A percentile compares a stretch with the other conserved stretches of the same genome.
Evolutionary conservation across 1,140 invertebrate genomes (phyloP).

Genomic region (Sycobia sp.): DNA sequence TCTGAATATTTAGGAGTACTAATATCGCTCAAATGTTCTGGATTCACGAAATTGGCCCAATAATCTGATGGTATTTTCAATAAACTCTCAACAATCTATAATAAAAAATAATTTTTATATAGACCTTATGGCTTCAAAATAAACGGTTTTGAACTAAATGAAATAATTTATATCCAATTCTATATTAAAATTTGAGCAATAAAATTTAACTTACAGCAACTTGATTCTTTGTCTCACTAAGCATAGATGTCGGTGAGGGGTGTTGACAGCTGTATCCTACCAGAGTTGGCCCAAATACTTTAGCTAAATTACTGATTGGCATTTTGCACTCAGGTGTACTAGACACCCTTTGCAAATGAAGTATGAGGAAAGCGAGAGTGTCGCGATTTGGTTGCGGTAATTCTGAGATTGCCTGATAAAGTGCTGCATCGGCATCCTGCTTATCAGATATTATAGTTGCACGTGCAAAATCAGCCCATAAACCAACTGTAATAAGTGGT

Average conservation of each 20-base stretch:
- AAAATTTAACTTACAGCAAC: conserved; percentile 65
- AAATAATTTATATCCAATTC: too few species aligned
- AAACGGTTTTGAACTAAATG: too few species aligned
- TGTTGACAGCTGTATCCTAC: conserved; percentile 78
- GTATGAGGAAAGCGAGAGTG: conserved; percentile 82
- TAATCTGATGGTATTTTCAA: conserved; percentile 70
- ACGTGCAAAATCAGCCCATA: conserved; percentile 80
- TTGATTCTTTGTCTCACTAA: conserved; percentile 69
- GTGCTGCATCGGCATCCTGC: conserved; percentile 62
- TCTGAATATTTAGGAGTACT: conserved; percentile 50
- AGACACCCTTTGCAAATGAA: conserved; percentile 83
- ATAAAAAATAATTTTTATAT: conserved; percentile 20
- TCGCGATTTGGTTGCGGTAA: conserved; percentile 86
- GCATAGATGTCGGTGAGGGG: conserved; percentile 67
- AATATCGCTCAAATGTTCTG: conserved; percentile 42
- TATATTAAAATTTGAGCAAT: too few species aligned
- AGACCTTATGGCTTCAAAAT: too few species aligned
- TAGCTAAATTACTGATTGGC: conserved; percentile 77
- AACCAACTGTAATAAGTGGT: conserved; percentile 76
- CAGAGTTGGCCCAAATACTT: conserved; percentile 84
- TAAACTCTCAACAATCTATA: conserved; percentile 70
- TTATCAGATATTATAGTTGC: conserved; percentile 67
- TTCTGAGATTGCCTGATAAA: conserved; percentile 73
- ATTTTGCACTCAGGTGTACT: conserved; percentile 76
- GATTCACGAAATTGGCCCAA: conserved; percentile 69